Evolutionary conservation across 2,113 vertebrate genomes (phyloP).

Genomic region (Pseudopipra pipra): DNA sequence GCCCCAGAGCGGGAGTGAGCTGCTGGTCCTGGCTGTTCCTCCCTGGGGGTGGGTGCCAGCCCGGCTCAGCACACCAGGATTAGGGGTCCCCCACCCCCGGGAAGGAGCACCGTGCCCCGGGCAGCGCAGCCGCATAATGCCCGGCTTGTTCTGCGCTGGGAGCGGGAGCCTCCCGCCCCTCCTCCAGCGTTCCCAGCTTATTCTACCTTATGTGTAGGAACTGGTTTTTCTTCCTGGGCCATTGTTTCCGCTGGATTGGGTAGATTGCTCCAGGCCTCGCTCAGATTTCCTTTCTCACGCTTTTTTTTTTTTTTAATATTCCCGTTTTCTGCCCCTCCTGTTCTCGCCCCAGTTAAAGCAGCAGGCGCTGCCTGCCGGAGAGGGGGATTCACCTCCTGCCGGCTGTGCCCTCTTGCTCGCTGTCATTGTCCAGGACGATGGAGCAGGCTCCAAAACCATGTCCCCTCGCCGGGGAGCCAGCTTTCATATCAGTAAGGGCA

Average conservation of each 20-base stretch:
- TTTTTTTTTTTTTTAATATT: not conserved
- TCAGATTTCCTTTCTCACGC: constrained; percentile 73
- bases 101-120: not conserved
- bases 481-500: fast-evolving
- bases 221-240: constrained; percentile 71
- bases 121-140: not conserved
- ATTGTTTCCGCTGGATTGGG: constrained; percentile 69
- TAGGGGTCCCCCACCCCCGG: not conserved
- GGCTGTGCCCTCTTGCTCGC: fast-evolving
- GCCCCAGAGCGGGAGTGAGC: not conserved
- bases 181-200: constrained; percentile 22
- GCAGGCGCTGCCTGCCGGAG: not conserved
- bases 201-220: constrained; percentile 56
- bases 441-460: fast-evolving
- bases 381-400: not conserved
- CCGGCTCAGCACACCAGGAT: not conserved
- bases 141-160: not conserved
- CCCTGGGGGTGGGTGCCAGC: not conserved
- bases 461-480: not conserved
- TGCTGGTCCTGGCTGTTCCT: not conserved
- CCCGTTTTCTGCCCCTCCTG: not conserved
- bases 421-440: not conserved
- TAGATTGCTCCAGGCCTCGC: constrained; percentile 63
- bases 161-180: not conserved
- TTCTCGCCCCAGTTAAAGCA: not conserved